Evolutionary conservation across 2,888 invertebrate species (phyloP).

Genomic region (Phengaris alcon): DNA sequence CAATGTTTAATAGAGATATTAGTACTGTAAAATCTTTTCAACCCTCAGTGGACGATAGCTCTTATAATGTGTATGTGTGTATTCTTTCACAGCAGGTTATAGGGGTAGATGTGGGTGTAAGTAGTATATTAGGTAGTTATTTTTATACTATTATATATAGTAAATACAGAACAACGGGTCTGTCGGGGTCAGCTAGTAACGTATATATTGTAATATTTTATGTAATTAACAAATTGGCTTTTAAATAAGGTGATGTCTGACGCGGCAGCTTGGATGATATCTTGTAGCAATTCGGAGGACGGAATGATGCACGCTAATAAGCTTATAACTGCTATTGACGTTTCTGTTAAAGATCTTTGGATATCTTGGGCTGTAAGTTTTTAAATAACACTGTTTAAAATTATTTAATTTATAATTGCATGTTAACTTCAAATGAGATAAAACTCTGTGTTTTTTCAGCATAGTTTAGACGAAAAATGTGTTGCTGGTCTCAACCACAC

Average conservation of each 20-base stretch:
- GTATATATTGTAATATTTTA: background rate
- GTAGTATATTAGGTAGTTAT: too few relatives aligned
- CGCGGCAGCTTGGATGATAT: constrained; percentile 86
- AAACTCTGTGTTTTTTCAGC: constrained; percentile 48
- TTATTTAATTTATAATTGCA: background rate
- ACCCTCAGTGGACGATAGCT: too few relatives aligned
- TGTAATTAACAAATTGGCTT: background rate
- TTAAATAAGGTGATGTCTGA: constrained; percentile 81
- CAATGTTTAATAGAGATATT: too few relatives aligned
- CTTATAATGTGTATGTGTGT: too few relatives aligned
- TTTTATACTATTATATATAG: too few relatives aligned
- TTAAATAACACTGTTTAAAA: background rate
- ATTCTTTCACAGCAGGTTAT: too few relatives aligned
- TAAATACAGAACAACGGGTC: too few relatives aligned
- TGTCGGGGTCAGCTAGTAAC: too few relatives aligned
- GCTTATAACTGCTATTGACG: constrained; percentile 79
- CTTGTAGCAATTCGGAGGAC: constrained; percentile 85
- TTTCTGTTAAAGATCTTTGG: constrained; percentile 66
- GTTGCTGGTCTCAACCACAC: constrained; percentile 82
- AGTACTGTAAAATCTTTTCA: too few relatives aligned
- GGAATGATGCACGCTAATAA: constrained; percentile 84
- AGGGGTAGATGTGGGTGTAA: too few relatives aligned
- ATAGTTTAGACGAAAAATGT: constrained; percentile 81
- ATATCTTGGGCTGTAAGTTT: constrained; percentile 68
- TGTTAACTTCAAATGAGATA: background rate